Percentiles rank a stretch among this genome's conserved stretches.
These are phyloP conservation scores for Oreotrochilus melanogaster DNA, from an alignment of 2,113 vertebrate genomes.

Conservation along the genomic window DNA sequence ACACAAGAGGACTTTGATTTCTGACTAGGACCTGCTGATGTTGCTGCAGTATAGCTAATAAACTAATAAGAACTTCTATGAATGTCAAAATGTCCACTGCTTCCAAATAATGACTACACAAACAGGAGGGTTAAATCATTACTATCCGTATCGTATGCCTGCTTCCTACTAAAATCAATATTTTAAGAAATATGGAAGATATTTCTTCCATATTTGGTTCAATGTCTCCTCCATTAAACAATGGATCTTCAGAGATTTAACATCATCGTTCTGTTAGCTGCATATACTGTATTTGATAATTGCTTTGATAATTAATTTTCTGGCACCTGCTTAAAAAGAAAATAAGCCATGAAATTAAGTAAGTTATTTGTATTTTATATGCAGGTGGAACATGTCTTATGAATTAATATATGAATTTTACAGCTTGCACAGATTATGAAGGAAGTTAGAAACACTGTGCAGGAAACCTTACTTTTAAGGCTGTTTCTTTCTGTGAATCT, in stretches of 20 bases:
- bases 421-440: background rate
- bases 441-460: background rate
- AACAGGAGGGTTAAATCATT: background rate
- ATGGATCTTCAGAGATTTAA: background rate
- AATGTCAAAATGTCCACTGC: background rate
- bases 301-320: background rate
- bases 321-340: background rate
- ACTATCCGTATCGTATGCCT: background rate
- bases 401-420: background rate
- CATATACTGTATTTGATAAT: background rate
- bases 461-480: background rate
- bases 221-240: background rate
- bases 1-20: background rate
- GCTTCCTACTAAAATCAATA: background rate
- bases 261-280: fast-evolving
- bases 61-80: background rate
- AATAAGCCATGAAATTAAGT: background rate
- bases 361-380: background rate
- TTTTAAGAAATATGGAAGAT: background rate
- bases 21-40: background rate
- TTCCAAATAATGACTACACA: background rate
- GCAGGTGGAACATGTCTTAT: background rate
- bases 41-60: background rate
- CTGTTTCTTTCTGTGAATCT: background rate
- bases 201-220: background rate